Percentiles rank a stretch among this genome's conserved stretches.
Conservation (phyloP, 2,888 invertebrate genomes). For the Hypolimnas misippus region DNA sequence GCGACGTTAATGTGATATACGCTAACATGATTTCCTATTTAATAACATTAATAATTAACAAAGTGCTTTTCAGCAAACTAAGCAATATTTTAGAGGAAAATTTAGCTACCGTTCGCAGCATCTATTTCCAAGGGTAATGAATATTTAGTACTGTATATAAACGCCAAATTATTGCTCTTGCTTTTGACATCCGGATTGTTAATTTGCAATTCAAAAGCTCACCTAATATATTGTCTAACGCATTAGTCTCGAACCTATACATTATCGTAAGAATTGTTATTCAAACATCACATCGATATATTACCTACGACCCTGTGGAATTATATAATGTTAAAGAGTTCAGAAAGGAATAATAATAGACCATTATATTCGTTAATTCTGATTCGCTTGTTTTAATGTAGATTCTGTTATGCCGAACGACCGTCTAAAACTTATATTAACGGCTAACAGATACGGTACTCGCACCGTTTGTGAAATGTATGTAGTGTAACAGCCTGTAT, state of each 20-base stretch:
- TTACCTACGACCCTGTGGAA: too few species aligned
- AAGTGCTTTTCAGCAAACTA: conserved; percentile 29
- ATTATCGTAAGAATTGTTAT: conserved; percentile 15
- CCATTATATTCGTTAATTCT: too few species aligned
- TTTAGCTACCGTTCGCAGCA: conserved; percentile 34
- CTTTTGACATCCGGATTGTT: conserved; percentile 46
- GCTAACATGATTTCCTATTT: conserved; percentile 15
- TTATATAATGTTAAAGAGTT: too few species aligned
- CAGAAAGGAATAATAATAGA: too few species aligned
- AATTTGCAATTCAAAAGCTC: conserved; percentile 46
- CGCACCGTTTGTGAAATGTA: too few species aligned
- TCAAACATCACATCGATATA: background rate
- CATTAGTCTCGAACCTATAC: conserved; percentile 34
- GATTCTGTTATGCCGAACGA: too few species aligned
- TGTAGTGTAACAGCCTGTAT: too few species aligned
- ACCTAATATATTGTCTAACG: conserved; percentile 42
- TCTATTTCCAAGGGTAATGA: conserved; percentile 43
- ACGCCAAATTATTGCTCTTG: conserved; percentile 47
- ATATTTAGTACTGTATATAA: conserved; percentile 46
- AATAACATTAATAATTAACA: conserved; percentile 30
- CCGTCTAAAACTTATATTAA: too few species aligned
- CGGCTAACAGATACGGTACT: too few species aligned
- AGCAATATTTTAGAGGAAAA: conserved; percentile 29
- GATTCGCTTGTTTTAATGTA: too few species aligned
- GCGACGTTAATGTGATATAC: background rate